phyloP scores from a whole-genome alignment of 2,888 invertebrate species.

The Ctenicera cuprea region DNA sequence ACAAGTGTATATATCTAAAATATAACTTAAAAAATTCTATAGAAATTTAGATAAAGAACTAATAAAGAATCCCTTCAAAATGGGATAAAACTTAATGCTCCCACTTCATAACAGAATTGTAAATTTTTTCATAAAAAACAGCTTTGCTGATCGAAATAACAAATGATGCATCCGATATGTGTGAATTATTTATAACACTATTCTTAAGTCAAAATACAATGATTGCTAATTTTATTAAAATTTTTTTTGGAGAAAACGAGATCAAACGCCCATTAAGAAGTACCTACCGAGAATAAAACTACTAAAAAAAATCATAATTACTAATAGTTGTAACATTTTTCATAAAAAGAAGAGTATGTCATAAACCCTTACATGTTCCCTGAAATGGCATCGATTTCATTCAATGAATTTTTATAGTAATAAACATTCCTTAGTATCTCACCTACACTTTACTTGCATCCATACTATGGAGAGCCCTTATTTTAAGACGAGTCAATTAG shows the following conservation, averaged over 20 bases:
- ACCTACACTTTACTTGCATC: too few relatives aligned
- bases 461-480: too few relatives aligned
- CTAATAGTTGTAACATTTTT: too few relatives aligned
- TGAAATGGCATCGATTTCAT: too few relatives aligned
- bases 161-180: conserved; percentile 23
- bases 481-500: too few relatives aligned
- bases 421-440: too few relatives aligned
- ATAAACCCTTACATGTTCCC: too few relatives aligned
- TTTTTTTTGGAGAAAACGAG: background rate
- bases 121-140: conserved; percentile 16
- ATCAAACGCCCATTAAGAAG: too few relatives aligned
- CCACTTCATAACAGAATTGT: conserved; percentile 33
- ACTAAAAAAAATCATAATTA: background rate
- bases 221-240: background rate
- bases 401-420: too few relatives aligned
- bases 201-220: background rate
- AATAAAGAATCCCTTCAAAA: conserved; percentile 22
- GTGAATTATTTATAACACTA: conserved; percentile 6
- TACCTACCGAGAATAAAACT: background rate
- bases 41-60: conserved; percentile 32
- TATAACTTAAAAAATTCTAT: conserved; percentile 47
- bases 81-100: conserved; percentile 37
- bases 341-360: too few relatives aligned
- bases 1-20: conserved; percentile 36
- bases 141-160: background rate